Base-by-base conservation (phyloP, 2,113 vertebrate genomes). In the Strix uralensis region DNA sequence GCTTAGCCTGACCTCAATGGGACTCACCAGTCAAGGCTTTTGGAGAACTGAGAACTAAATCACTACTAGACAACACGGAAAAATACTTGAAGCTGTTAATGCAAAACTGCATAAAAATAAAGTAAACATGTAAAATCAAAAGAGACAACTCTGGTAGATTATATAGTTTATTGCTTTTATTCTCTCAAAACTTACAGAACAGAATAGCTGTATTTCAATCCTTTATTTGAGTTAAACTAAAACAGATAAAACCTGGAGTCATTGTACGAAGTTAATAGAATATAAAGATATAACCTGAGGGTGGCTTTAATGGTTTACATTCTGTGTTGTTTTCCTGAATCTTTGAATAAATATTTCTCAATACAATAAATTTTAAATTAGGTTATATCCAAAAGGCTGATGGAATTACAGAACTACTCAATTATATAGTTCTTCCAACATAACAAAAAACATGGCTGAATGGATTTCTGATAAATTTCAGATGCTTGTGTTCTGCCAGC, bases 291-390 rank as follows among this genome's bases (percentile, higher is more conserved):
- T n/a, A 88, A 94, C 57, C 59, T 92, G 36, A 69, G 55, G 63
- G 32, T 84, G 21, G 11, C 23, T 95, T 95, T 90, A 93, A 86
- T 77, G 10, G 25, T 90, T 94, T 88, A 44, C 30, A 70, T 88
- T 73, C 26, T 66, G 20, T 90, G 86, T 70, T 58, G 20, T 95
- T 91, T 94, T 79, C 30, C 57, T 84, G 40, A 90, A 81, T 63
- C 62, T 83, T 88, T 88, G 67, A 93, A 84, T 93, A 95, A 92
- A 73, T 87, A 92, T 91, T 95, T 75, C 16, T 91, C 20, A 57
- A 27, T 58, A 89, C 25, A 91, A 88, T 87, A 92, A 55, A 71
- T 92, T 94, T 89, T 84, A 85, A 81, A 82, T 89, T 73, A 87
- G 15, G 13, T 57, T 94, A 63, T 67, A 92, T 84, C 72, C 54